Evolutionary conservation across 2,113 vertebrate genomes (phyloP), one percentile per base, ranked within the genome.

Genomic region (Platysteira castanea): DNA sequence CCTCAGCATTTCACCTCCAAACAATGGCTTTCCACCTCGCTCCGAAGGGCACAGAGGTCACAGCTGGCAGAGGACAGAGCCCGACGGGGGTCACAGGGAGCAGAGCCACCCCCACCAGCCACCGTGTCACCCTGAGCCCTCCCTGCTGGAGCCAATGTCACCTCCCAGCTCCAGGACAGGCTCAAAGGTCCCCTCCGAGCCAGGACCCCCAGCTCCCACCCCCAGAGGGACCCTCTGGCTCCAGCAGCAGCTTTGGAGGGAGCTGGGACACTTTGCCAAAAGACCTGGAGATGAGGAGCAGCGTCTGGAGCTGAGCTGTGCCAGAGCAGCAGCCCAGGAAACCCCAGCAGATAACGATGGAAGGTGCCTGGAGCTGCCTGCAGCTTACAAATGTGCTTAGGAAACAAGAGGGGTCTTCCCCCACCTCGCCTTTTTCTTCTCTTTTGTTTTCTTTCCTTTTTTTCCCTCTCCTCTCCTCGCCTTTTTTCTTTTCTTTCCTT

Each of bases 351-450:
- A 65, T 13, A 39, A 24, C 0, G 6, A 46, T 4, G 20, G 63
- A 41, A 33, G 7, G 20, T 12, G n/a, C 18, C 27, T 75, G n/a
- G 19, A 59, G 41, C 12, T 44, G 49, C 41, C 53, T 64, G 31
- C 0, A 1, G 42, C 31, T 9, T 18, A 61, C 3, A 69, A 71
- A 83, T 1, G 17, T 10, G 22, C 52, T 57, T 28, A 10, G 15
- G 23, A n/a, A 76, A 28, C 13, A 35, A 24, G 52, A 77, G 22
- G 13, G 12, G 15, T 33, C 15, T 37, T 8, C 7, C 3, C 2
- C 3, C 9, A 9, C 7, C 2, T 2, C 3, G 0, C 4, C 2
- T 4, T 7, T 30, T 19, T 24, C 21, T 22, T 50, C 3, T 18
- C 21, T 22, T 49, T 2, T 19, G 14, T 30, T 7, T 33, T 15